These are phyloP conservation scores for Delia radicum DNA, from an alignment of 1,140 invertebrate genomes.

Conservation along the genomic window DNA sequence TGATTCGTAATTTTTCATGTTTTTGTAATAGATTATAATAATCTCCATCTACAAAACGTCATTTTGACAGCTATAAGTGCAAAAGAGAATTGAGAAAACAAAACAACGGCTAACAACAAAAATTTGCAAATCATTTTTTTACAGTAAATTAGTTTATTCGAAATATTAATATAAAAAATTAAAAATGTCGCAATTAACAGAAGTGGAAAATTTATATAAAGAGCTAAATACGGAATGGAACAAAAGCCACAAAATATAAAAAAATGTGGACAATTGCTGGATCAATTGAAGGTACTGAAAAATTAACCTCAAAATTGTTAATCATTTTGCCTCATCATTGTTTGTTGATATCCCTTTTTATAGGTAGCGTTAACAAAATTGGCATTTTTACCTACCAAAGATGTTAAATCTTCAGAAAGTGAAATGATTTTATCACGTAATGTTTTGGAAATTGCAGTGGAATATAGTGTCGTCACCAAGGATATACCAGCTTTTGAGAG, in stretches of 20 bases:
- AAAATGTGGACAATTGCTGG: conserved; percentile 71
- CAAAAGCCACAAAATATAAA: conserved; percentile 67
- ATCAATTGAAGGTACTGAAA: conserved; percentile 69
- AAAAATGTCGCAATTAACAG: conserved; percentile 4
- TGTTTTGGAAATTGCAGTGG: conserved; percentile 93
- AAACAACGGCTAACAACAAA: conserved; percentile 5
- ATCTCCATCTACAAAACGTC: not conserved
- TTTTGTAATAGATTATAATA: conserved; percentile 8
- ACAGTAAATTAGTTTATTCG: not conserved
- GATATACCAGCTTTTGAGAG: conserved; percentile 94
- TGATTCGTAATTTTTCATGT: no score
- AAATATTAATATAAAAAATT: not conserved
- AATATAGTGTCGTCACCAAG: conserved; percentile 88
- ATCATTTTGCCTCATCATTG: no score
- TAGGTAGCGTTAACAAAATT: conserved; percentile 83
- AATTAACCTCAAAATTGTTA: conserved; percentile 18
- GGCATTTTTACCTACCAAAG: conserved; percentile 84
- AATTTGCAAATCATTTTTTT: conserved; percentile 28
- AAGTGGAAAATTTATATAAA: conserved; percentile 61
- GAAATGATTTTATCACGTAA: conserved; percentile 85
- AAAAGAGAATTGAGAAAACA: conserved; percentile 4
- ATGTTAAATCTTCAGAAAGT: conserved; percentile 73
- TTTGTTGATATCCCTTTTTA: conserved; percentile 43
- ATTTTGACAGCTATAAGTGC: not conserved
- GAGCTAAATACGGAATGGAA: conserved; percentile 75